These are phyloP conservation scores for Podarcis muralis DNA, from an alignment of 2,113 vertebrate species.

Conservation along the genomic window DNA sequence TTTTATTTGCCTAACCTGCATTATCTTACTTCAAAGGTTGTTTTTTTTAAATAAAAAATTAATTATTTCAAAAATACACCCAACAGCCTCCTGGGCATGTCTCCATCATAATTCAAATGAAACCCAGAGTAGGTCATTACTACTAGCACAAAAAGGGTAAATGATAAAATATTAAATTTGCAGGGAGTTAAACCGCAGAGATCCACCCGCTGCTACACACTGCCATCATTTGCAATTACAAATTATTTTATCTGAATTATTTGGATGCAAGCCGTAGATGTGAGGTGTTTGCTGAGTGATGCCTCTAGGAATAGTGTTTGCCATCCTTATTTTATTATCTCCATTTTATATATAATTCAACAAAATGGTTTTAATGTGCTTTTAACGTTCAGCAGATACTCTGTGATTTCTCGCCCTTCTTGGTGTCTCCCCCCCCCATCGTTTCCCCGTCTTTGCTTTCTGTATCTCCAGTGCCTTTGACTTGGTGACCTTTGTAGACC, in stretches of 20 bases:
- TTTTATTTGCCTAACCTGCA: not conserved
- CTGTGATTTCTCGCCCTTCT: fast-evolving
- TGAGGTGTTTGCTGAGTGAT: not conserved
- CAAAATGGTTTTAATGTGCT: not conserved
- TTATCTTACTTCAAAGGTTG: not conserved
- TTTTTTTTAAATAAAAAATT: not conserved
- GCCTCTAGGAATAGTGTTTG: not conserved
- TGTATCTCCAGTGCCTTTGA: not conserved
- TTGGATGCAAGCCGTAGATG: not conserved
- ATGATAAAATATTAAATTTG: not conserved
- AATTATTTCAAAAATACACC: not conserved
- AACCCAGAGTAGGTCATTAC: not conserved
- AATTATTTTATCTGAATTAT: slow-evolving; percentile 12
- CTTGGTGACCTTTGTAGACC: not conserved
- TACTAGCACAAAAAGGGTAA: not conserved
- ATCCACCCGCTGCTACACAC: not conserved
- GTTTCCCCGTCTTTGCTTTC: fast-evolving
- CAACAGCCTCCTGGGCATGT: not conserved
- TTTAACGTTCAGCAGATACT: fast-evolving
- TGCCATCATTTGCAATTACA: slow-evolving; percentile 19
- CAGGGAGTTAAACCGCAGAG: not conserved
- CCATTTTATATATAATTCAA: not conserved
- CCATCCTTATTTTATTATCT: not conserved
- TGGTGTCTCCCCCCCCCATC: not conserved
- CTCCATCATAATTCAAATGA: not conserved